Conservation (phyloP, 2,888 invertebrate species). For the Chouioia cunea region DNA sequence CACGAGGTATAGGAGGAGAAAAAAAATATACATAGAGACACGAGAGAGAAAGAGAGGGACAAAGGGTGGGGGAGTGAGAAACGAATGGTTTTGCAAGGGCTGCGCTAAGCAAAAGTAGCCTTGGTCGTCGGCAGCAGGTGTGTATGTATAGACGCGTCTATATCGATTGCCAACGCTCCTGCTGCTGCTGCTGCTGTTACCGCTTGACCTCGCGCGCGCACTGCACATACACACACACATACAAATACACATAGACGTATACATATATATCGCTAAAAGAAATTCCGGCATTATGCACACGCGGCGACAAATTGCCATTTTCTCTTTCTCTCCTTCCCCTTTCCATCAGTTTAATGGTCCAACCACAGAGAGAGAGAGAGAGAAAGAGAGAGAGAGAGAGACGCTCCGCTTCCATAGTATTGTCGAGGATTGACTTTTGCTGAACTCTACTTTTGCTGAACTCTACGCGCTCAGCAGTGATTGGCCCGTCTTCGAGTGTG, state of each 20-base stretch:
- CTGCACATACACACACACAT: neutral
- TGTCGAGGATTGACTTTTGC: too few relatives aligned
- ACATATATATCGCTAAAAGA: slow-evolving; percentile 22
- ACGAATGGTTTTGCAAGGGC: slow-evolving; percentile 22
- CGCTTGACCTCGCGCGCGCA: slow-evolving; percentile 22
- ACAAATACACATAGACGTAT: too few relatives aligned
- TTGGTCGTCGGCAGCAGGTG: slow-evolving; percentile 2
- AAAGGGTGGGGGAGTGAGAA: neutral
- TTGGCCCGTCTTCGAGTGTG: too few relatives aligned
- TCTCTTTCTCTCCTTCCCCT: neutral
- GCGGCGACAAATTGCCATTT: slow-evolving; percentile 46
- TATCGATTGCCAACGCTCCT: slow-evolving; percentile 17
- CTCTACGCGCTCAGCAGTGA: too few relatives aligned
- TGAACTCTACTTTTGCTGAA: too few relatives aligned
- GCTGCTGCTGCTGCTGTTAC: neutral
- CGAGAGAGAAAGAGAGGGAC: too few relatives aligned
- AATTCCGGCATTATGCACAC: slow-evolving; percentile 26
- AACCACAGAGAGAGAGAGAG: neutral
- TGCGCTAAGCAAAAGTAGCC: slow-evolving; percentile 16
- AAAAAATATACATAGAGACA: neutral
- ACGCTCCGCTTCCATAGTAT: too few relatives aligned
- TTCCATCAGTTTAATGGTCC: slow-evolving; percentile 48
- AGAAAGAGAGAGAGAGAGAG: neutral
- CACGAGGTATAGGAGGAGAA: too few relatives aligned
- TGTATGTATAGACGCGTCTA: slow-evolving; percentile 3